Percentiles rank a stretch among this genome's conserved stretches.
Evolutionary conservation across 1,140 invertebrate genomes (phyloP).

Genomic region (Trichonephila clavata): DNA sequence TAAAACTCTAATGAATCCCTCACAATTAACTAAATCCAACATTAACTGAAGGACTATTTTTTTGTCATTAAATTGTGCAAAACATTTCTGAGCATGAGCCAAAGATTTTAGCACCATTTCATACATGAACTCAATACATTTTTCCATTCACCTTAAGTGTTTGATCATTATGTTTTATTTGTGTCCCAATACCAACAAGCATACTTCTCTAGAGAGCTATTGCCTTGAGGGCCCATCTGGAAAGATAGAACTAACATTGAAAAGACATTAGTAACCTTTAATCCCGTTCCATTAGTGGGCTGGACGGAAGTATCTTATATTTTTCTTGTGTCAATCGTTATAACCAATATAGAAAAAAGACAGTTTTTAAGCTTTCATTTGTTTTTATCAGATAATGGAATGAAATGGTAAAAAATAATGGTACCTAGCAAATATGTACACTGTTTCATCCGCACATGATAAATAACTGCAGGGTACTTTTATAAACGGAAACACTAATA

Average conservation of each 20-base stretch:
- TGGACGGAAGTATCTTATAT: not conserved
- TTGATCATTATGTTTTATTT: constrained; percentile 38
- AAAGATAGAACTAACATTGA: constrained; percentile 4
- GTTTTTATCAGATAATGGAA: not conserved
- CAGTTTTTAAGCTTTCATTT: not conserved
- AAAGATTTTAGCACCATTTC: not conserved
- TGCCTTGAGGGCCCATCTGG: constrained; percentile 49
- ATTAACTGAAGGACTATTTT: too few species aligned
- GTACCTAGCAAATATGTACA: too few species aligned
- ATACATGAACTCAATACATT: not conserved
- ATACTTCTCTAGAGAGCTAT: not conserved
- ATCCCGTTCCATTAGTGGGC: constrained; percentile 41
- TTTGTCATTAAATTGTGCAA: too few species aligned
- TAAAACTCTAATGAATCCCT: too few species aligned
- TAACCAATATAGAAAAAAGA: not conserved
- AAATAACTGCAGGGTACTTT: too few species aligned
- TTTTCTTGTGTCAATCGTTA: not conserved
- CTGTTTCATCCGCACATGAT: too few species aligned
- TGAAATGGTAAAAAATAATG: not conserved
- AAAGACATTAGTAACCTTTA: constrained; percentile 67
- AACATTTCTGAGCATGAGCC: too few species aligned
- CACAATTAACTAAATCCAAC: too few species aligned
- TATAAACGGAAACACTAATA: too few species aligned
- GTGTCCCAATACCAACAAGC: not conserved
- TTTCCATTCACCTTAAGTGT: constrained; percentile 33